Conservation (phyloP, 1,140 invertebrate species). For the Drosophila serrata region DNA sequence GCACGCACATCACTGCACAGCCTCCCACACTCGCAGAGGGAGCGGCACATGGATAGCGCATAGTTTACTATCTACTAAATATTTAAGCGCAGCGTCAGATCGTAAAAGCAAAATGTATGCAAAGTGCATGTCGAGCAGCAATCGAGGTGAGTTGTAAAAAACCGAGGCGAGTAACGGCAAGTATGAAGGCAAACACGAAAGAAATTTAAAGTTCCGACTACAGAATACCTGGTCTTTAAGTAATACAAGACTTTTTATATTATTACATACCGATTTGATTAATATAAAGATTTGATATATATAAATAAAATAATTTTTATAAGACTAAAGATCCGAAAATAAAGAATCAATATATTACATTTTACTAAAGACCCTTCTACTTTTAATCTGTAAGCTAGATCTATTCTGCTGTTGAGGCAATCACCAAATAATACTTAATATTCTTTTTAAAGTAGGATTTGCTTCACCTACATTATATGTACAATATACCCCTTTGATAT, state of each 20-base stretch:
- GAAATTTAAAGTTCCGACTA: not conserved
- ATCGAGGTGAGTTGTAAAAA: slow-evolving; percentile 75
- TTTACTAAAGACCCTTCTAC: too few species aligned
- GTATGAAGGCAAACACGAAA: slow-evolving; percentile 21
- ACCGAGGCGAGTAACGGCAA: slow-evolving; percentile 24
- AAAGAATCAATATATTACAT: too few species aligned
- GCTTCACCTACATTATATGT: too few species aligned
- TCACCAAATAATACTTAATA: not conserved
- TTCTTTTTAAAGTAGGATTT: not conserved
- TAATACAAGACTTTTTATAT: too few species aligned
- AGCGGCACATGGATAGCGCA: slow-evolving; percentile 33
- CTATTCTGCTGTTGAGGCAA: not conserved
- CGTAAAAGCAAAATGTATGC: slow-evolving; percentile 81
- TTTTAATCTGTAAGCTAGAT: not conserved
- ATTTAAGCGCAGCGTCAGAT: slow-evolving; percentile 78
- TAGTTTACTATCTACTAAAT: slow-evolving; percentile 82
- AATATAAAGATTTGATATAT: too few species aligned
- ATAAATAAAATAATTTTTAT: too few species aligned
- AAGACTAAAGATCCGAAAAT: not conserved
- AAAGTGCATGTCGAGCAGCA: slow-evolving; percentile 81
- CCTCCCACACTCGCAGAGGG: not conserved
- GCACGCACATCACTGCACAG: slow-evolving; percentile 34
- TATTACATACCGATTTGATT: too few species aligned
- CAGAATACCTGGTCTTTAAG: not conserved
- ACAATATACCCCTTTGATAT: not conserved